Base-by-base conservation (phyloP, 1,140 invertebrate genomes). In the Ylistrum balloti region DNA sequence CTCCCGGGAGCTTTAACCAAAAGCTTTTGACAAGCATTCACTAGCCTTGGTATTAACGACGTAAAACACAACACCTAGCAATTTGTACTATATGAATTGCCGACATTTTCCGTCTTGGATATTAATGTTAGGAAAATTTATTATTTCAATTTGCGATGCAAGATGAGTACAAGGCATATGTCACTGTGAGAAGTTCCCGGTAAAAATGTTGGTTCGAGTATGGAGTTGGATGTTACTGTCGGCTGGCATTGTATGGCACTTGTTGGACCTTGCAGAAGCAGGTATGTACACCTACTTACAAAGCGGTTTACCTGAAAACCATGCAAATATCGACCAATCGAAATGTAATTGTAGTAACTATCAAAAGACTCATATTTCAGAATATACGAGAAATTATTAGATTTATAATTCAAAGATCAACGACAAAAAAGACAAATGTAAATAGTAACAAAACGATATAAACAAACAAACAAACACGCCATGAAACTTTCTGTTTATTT, bases 1-100 rank as follows among this genome's bases (percentile, higher is more conserved):
- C 56, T 74, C 56, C n/a, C 0, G 56, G 56, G 56, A 74, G 56
- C n/a, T 74, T 74, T 74, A 74, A 74, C 56, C 56, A 74, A 74
- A 74, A 5, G 22, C 56, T 74, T 74, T 74, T 74, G 56, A 74
- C n/a, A 74, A 74, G 56, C n/a, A 28, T 74, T 28, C 22, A 11
- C 22, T 28, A 74, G 22, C 5, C 56, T n/a, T 9, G 9, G 9
- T 15, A 13, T 9, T 45, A 1, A 45, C 9, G 41, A 17, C 10
- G 1, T 9, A 15, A 17, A 9, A 1, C n/a, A 74, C 22, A 74
- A 28, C 56, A 74, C 41, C 2, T 9, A 28, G 56, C 22, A 74
- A 74, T 74, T 74, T 74, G 56, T 74, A 11, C 56, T 74, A 74
- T 28, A 28, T 74, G 22, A 74, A 74, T 9, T 5, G 22, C 56